Base-by-base conservation (phyloP, 2,888 invertebrate genomes). In the Trachelus tabidus region DNA sequence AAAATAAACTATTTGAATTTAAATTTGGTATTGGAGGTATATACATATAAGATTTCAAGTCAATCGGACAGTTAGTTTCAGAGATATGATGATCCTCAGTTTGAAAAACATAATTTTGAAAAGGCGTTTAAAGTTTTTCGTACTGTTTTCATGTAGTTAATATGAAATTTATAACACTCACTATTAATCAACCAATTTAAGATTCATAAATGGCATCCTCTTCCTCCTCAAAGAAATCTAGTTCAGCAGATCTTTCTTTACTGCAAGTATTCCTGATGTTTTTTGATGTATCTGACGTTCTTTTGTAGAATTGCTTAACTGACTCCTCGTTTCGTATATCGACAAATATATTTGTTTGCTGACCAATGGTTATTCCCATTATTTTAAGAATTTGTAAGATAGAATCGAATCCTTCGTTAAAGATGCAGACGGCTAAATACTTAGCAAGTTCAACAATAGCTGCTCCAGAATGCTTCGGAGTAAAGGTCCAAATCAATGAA, bases 401-500 rank as follows among this genome's bases (percentile, higher is more conserved):
- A 30, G 30, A 69, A 12, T 12, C 12, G 12, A 73, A 31, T n/a
- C 31, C 73, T 56, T 35, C 31, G 73, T 37, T 35, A 30, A 35
- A 34, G 30, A 35, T 73, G 11, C 40, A 30, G 71, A 69, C 11
- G 11, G 30, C 30, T 33, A 69, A 69, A 69, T 69, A 15, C 23
- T 30, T 76, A 12, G 73, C 76, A 37, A 76, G 34, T 71, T 76
- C 76, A 33, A 73, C 33, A 12, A 37, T 33, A 23, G n/a, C 15
- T n/a, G 69, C 2, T 6, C 56, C 76, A 73, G 73, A 34, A 56
- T 76, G 34, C 73, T 73, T 76, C 11, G 76, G 56, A 37, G 76
- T 56, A 35, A 76, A 76, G 40, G 73, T 73, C 76, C 56, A 76
- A 12, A 76, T 76, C 15, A 68, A 69, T 23, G 33, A 34, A 30